Conservation (phyloP, 2,113 vertebrate genomes). For the Siphamia tubifer region DNA sequence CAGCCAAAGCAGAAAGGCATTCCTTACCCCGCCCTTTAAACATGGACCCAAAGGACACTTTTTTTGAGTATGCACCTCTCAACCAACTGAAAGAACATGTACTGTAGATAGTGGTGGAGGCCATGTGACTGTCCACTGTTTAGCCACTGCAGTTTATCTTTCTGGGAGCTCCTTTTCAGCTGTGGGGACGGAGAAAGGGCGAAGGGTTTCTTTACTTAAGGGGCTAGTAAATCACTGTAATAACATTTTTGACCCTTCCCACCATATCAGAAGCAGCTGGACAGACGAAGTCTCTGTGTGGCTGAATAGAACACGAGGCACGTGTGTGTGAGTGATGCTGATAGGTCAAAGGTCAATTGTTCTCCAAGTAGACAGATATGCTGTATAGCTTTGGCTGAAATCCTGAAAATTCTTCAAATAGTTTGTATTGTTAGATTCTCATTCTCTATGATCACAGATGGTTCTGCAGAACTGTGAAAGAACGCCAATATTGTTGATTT, state of each 20-base stretch:
- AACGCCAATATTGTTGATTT: not conserved
- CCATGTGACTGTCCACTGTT: not conserved
- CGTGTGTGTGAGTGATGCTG: slow-evolving; percentile 36
- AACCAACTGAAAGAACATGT: not conserved
- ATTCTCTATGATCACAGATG: not conserved
- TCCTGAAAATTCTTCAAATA: not conserved
- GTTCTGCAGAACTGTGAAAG: not conserved
- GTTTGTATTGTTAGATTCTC: not conserved
- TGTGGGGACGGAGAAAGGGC: slow-evolving; percentile 42
- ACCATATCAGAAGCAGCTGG: slow-evolving; percentile 36
- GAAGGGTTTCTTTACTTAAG: slow-evolving; percentile 3
- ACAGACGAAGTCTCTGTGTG: slow-evolving; percentile 12
- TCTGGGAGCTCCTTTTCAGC: slow-evolving; percentile 31
- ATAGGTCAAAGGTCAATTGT: slow-evolving; percentile 8
- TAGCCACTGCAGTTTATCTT: not conserved
- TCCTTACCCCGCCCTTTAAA: not conserved
- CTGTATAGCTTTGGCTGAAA: not conserved
- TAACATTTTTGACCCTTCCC: slow-evolving; percentile 43
- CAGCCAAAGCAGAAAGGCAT: not conserved
- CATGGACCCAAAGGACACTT: not conserved
- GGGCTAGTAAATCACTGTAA: slow-evolving; percentile 45
- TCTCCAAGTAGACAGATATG: not conserved
- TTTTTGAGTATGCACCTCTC: not conserved
- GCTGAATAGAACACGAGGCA: slow-evolving; percentile 23
- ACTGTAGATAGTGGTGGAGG: not conserved